Evolutionary conservation across 2,888 invertebrate genomes (phyloP).

Genomic region (Drosophila seclusa): DNA sequence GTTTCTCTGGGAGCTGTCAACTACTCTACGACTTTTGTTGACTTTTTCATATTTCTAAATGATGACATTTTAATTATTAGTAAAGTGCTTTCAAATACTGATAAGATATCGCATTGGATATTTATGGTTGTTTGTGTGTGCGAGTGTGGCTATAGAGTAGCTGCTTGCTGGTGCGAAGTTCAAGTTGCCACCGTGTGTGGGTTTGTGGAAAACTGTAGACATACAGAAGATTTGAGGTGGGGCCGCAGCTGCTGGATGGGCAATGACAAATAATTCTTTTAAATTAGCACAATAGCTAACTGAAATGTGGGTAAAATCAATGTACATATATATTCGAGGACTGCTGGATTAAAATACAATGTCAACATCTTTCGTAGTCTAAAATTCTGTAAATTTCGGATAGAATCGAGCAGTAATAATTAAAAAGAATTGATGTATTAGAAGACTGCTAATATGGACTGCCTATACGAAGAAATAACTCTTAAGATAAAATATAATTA

Average conservation of each 20-base stretch:
- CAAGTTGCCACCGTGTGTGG: constrained; percentile 51
- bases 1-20: constrained; percentile 34
- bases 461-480: background rate
- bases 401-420: background rate
- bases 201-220: background rate
- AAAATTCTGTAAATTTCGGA: background rate
- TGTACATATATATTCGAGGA: background rate
- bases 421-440: background rate
- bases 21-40: constrained; percentile 60
- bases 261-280: constrained; percentile 64
- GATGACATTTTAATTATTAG: constrained; percentile 84
- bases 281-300: constrained; percentile 10
- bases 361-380: background rate
- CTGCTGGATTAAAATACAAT: background rate
- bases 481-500: background rate
- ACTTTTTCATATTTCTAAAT: constrained; percentile 81
- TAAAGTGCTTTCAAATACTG: constrained; percentile 79
- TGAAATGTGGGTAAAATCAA: background rate
- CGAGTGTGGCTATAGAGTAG: constrained; percentile 4
- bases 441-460: background rate
- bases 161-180: constrained; percentile 62
- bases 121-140: constrained; percentile 53
- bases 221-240: constrained; percentile 6
- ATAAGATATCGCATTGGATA: constrained; percentile 79
- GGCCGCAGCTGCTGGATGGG: constrained; percentile 37